Evolutionary conservation across 1,140 invertebrate species (phyloP), one percentile per base, ranked within the genome.

Genomic region (Magallana gigas): DNA sequence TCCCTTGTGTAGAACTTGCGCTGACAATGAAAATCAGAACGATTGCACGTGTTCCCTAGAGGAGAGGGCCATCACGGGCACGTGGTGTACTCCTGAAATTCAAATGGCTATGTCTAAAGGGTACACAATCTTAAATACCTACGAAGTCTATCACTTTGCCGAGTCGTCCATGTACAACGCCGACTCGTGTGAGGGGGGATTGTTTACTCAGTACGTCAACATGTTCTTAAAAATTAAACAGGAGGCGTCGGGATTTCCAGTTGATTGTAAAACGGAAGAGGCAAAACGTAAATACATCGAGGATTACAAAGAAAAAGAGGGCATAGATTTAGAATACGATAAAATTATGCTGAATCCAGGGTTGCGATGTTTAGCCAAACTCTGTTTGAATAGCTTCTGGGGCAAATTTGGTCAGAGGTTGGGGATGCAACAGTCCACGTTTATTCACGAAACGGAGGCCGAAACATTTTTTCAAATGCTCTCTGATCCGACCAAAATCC

Each of bases 321-420:
- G 87, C 14, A 88, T 88, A 12, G 1, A 85, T 56, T 64, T 88
- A 58, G 87, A 88, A 57, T 85, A 64, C 14, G 87, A 85, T 23
- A 91, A 91, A 85, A 94, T 95, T 80, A 82, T 71, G 56, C 90
- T 92, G 84, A 95, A 95, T 88, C 90, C 83, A 4, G 94, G 93
- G 23, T 57, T 91, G 11, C 76, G 91, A 58, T 71, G 64, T 64
- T 58, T 93, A 36, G 87, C 91, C 8, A 93, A 93, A 88, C 62
- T 93, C 5, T 85, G 60, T 57, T 84, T 92, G 14, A 92, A 92
- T 85, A 86, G 81, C 12, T 87, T 91, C 84, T 89, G 85, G 88
- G 89, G 87, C 1, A 90, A 90, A 83, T 90, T 90, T 85, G 88
- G 88, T 87, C 88, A 90, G 57, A 58, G 85, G 29, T 57, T 89